A percentile compares a stretch with the other conserved stretches of the same genome.
Evolutionary conservation across 2,797 vertebrate genomes (phyloP).

Genomic region (Capromys pilorides): DNA sequence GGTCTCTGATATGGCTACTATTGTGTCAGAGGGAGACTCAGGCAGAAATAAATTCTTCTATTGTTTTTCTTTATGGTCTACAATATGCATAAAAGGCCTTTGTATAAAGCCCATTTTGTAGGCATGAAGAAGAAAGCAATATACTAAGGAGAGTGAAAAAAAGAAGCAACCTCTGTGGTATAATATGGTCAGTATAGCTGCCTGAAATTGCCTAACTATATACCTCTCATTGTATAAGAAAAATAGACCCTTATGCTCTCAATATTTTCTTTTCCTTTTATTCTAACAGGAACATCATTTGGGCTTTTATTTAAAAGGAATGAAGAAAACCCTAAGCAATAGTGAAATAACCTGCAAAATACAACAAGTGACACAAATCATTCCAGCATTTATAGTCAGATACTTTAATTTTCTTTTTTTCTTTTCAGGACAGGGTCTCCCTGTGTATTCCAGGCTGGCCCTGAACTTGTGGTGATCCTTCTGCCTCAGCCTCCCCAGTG

Average conservation of each 20-base stretch:
- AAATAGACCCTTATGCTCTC: not conserved
- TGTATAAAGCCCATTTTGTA: not conserved
- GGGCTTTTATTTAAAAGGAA: constrained; percentile 18
- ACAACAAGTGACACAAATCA: not conserved
- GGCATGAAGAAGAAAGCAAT: not conserved
- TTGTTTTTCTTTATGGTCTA: not conserved
- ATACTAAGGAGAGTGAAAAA: not conserved
- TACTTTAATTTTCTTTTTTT: not conserved
- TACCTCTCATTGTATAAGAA: not conserved
- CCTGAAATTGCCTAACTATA: not conserved
- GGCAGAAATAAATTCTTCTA: not conserved
- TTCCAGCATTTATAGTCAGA: not conserved
- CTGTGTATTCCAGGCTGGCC: not conserved
- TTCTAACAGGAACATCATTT: not conserved
- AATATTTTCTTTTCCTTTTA: constrained; percentile 1
- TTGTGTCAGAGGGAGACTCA: not conserved
- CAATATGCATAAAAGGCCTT: not conserved
- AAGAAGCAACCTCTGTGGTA: no score
- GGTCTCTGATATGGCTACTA: not conserved
- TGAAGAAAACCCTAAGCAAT: not conserved
- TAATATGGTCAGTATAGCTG: not conserved
- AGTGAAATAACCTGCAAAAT: not conserved
- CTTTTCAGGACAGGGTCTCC: not conserved
- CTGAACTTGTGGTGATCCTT: not conserved
- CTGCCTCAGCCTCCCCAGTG: not conserved